Base-by-base conservation (phyloP, 2,797 vertebrate genomes). In the Telmatherina bonti region DNA sequence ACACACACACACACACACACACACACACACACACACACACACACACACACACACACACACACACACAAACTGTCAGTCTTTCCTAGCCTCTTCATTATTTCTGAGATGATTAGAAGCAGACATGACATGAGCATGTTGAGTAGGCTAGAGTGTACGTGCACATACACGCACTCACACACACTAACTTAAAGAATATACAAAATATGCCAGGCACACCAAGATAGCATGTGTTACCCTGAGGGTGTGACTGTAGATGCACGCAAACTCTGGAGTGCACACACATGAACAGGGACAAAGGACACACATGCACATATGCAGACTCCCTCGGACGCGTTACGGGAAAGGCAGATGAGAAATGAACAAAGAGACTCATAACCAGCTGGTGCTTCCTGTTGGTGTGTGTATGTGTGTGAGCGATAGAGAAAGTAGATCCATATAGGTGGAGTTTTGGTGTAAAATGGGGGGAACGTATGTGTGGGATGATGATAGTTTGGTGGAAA, bases 211-310 rank as follows among this genome's bases (percentile, higher is more conserved):
- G 56, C 70, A 73, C 78, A 79, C 69, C 64, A 53, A 86, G 81
- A 85, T 74, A 85, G 81, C 87, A 87, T 84, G 81, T 88, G 81
- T 85, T 90, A 74, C 85, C 89, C 83, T 27, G 16, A 80, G 88
- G 89, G 67, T 79, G 70, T 80, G 75, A 82, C 77, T 35, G 11
- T 60, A 70, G 75, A 83, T 60, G 76, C 67, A 64, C 53, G 69
- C 29, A 26, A 13, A 26, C 47, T 26, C 22, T 26, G 8, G 20
- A 51, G 15, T 9, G 51, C 53, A 1, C 26, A 43, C 29, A 59
- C 63, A 62, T 7, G 15, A 7, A 7, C 60, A 41, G n/a, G 22
- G 67, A 56, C 41, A 56, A 81, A 36, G 72, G 43, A 67, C 15
- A 35, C 36, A 41, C 49, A 24, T 45, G 43, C 20, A 60, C 56